Conservation (phyloP, 2,888 invertebrate genomes). For the Erebia epiphron region DNA sequence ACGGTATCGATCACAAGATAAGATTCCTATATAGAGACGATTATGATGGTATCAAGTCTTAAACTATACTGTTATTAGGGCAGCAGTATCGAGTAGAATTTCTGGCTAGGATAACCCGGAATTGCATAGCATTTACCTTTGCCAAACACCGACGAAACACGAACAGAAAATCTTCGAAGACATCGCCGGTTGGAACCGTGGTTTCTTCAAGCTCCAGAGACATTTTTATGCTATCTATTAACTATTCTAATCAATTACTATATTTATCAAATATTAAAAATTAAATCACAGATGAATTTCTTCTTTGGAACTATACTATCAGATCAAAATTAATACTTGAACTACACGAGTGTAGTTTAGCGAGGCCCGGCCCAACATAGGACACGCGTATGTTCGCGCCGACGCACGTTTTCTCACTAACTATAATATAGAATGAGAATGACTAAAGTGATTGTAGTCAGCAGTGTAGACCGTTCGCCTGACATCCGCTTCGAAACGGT, state of each 20-base stretch:
- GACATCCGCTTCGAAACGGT: slow-evolving; percentile 59
- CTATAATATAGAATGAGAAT: slow-evolving; percentile 9
- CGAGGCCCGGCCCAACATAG: slow-evolving; percentile 45
- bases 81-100: slow-evolving; percentile 41
- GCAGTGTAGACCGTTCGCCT: slow-evolving; percentile 41
- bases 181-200: slow-evolving; percentile 85
- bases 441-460: slow-evolving; percentile 46
- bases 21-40: slow-evolving; percentile 35
- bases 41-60: slow-evolving; percentile 41
- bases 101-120: slow-evolving; percentile 57
- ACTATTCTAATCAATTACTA: slow-evolving; percentile 51
- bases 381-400: slow-evolving; percentile 52
- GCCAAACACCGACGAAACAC: slow-evolving; percentile 87
- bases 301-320: slow-evolving; percentile 68
- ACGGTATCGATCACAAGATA: slow-evolving; percentile 10
- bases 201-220: slow-evolving; percentile 86
- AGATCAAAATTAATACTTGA: slow-evolving; percentile 62
- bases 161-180: slow-evolving; percentile 88
- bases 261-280: slow-evolving; percentile 51
- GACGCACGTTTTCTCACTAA: slow-evolving; percentile 64
- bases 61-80: slow-evolving; percentile 52
- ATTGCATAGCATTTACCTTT: slow-evolving; percentile 85
- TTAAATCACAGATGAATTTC: slow-evolving; percentile 69
- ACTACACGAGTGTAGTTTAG: slow-evolving; percentile 54
- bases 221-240: slow-evolving; percentile 72